Evolutionary conservation across 2,888 invertebrate species (phyloP).

Genomic region (Sesamia inferens): DNA sequence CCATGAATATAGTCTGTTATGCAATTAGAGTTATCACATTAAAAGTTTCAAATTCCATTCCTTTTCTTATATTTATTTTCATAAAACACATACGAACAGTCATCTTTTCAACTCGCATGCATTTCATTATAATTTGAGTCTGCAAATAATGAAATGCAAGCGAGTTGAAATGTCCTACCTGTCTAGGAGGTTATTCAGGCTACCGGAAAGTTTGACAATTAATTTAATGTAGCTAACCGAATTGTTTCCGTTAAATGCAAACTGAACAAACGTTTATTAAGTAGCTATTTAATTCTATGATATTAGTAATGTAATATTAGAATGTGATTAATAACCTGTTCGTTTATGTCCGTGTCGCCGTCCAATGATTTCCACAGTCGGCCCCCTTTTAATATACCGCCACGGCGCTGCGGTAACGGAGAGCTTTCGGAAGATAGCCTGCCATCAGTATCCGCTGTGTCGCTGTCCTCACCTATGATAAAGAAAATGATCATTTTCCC

Average conservation of each 20-base stretch:
- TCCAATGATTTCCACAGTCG: constrained; percentile 92
- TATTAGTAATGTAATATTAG: neutral
- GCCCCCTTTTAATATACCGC: constrained; percentile 94
- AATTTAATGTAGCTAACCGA: neutral
- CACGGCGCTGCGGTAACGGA: constrained; percentile 90
- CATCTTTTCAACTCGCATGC: neutral
- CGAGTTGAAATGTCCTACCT: too few species aligned
- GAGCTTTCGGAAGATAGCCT: constrained; percentile 87
- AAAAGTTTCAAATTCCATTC: neutral
- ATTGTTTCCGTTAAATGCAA: neutral
- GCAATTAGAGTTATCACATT: neutral
- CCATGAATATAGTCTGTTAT: too few species aligned
- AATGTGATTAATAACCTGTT: constrained; percentile 82
- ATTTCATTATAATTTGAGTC: too few species aligned
- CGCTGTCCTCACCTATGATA: constrained; percentile 81
- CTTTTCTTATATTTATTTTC: neutral
- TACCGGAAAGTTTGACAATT: constrained; percentile 3
- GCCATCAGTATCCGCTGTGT: constrained; percentile 81
- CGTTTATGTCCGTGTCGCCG: constrained; percentile 83
- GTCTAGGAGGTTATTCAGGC: neutral
- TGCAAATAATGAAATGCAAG: neutral
- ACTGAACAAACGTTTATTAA: neutral
- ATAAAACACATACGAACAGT: neutral
- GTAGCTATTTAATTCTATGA: neutral
- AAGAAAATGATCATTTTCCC: constrained; percentile 17